These are phyloP conservation scores for Papio anubis DNA, from an alignment of 2,113 vertebrate genomes.

Conservation along the genomic window DNA sequence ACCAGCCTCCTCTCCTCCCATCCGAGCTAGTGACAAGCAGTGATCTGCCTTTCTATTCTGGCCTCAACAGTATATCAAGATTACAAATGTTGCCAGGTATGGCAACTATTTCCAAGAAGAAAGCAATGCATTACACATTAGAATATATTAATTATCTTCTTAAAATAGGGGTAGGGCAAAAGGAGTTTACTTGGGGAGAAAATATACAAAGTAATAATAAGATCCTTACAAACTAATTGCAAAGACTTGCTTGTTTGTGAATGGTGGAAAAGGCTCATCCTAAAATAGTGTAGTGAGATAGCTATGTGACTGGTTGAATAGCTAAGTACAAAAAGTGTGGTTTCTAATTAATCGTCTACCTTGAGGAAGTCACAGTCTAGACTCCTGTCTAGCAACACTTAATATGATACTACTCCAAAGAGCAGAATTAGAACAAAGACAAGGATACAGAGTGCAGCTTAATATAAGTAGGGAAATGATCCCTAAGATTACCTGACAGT, in stretches of 20 bases:
- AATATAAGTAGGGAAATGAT: neutral
- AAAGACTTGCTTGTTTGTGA: constrained; percentile 28
- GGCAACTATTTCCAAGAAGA: neutral
- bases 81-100: neutral
- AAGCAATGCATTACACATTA: neutral
- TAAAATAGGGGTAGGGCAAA: neutral
- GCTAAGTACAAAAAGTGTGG: neutral
- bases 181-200: neutral
- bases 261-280: neutral
- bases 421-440: neutral
- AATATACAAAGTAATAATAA: neutral
- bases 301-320: neutral
- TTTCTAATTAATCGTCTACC: neutral
- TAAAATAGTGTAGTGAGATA: neutral
- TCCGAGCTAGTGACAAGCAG: neutral
- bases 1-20: neutral
- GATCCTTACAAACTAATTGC: neutral
- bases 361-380: neutral
- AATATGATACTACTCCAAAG: neutral
- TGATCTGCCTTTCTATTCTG: neutral
- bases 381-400: neutral
- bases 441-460: neutral
- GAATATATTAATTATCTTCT: neutral
- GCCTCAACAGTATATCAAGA: neutral
- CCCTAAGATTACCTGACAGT: neutral